These are phyloP conservation scores for Malurus elegans DNA, from an alignment of 2,113 vertebrate species.

Conservation along the genomic window DNA sequence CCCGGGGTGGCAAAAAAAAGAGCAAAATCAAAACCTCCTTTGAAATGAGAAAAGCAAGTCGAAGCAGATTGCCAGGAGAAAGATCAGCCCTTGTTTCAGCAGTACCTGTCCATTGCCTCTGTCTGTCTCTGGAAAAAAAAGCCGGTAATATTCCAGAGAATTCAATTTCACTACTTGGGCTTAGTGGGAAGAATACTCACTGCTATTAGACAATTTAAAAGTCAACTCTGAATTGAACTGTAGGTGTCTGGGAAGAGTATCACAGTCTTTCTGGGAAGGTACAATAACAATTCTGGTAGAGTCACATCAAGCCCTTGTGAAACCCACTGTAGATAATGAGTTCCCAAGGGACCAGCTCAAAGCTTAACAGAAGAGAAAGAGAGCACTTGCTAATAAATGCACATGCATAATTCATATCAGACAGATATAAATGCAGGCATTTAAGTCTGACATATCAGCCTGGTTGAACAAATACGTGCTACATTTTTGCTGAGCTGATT, in stretches of 20 bases:
- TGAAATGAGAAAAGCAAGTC: not conserved
- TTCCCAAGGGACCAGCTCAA: not conserved
- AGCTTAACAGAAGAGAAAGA: not conserved
- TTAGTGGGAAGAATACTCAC: not conserved
- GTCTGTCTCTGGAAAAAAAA: not conserved
- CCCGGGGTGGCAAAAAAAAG: not conserved
- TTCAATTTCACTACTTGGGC: not conserved
- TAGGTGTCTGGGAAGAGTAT: conserved; percentile 3
- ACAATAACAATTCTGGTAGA: conserved; percentile 5
- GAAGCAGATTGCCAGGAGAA: not conserved
- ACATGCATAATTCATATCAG: conserved; percentile 42
- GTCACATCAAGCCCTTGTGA: not conserved
- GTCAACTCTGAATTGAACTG: not conserved
- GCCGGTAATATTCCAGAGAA: not conserved
- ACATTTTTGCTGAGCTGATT: not conserved
- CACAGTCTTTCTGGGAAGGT: conserved; percentile 42
- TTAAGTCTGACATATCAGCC: not conserved
- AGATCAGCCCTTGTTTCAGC: not conserved
- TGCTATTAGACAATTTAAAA: not conserved
- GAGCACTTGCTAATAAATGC: not conserved
- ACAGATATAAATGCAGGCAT: not conserved
- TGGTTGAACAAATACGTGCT: not conserved
- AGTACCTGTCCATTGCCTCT: not conserved
- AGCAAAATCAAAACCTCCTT: not conserved
- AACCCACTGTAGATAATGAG: conserved; percentile 41